Evolutionary conservation across 35 echinoderm and acorn worm species (phyloP).

Genomic region (Amphiura filiformis): DNA sequence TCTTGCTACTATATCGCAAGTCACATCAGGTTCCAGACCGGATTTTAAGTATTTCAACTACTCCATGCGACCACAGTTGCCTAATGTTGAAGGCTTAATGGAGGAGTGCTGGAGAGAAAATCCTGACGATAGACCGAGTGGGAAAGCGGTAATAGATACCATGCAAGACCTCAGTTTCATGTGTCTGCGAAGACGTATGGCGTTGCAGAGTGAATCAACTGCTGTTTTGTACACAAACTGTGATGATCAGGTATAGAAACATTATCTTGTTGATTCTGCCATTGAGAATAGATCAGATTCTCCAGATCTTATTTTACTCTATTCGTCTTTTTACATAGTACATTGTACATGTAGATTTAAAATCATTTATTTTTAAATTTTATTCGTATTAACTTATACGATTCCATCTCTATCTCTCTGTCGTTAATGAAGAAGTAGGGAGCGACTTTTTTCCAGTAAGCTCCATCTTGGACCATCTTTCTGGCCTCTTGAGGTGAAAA

Average conservation of each 20-base stretch:
- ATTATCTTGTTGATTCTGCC: too few relatives aligned
- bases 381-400: too few relatives aligned
- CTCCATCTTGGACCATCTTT: too few relatives aligned
- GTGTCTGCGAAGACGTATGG: conserved; percentile 20
- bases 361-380: too few relatives aligned
- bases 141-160: neutral
- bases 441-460: too few relatives aligned
- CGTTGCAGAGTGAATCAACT: neutral
- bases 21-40: conserved; percentile 44
- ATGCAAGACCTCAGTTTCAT: conserved; percentile 22
- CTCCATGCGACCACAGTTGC: conserved; percentile 35
- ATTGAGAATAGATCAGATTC: too few relatives aligned
- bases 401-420: too few relatives aligned
- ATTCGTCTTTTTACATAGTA: too few relatives aligned
- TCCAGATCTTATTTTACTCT: too few relatives aligned
- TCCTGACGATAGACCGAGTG: conserved; percentile 26
- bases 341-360: too few relatives aligned
- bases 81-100: conserved; percentile 45
- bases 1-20: conserved; percentile 36
- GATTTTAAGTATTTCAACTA: conserved; percentile 39
- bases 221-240: neutral
- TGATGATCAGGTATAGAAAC: neutral
- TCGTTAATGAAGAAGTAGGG: too few relatives aligned
- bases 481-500: too few relatives aligned
- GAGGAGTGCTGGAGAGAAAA: conserved; percentile 46